Evolutionary conservation across 2,888 invertebrate species (phyloP).

Genomic region (Taenaris catops): DNA sequence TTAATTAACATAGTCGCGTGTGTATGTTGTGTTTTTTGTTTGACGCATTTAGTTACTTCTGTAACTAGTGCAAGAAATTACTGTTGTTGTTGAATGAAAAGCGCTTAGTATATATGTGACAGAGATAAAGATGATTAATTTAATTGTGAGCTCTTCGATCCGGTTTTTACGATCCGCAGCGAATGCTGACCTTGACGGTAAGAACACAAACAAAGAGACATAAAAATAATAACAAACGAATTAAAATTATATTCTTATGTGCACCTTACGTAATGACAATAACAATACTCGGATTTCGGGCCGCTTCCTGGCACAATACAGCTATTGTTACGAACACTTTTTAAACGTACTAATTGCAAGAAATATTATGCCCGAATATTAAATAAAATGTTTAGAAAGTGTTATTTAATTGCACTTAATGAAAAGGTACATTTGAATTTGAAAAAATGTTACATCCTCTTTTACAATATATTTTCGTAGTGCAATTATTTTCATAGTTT

Average conservation of each 20-base stretch:
- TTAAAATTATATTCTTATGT: slow-evolving; percentile 4
- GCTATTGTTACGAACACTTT: too few species aligned
- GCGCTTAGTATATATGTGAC: slow-evolving; percentile 35
- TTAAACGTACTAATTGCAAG: too few species aligned
- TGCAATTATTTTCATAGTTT: too few species aligned
- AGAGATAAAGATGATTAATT: slow-evolving; percentile 53
- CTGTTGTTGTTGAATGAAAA: slow-evolving; percentile 32
- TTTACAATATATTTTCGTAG: too few species aligned
- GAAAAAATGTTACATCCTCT: too few species aligned
- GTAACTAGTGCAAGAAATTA: slow-evolving; percentile 49
- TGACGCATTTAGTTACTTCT: slow-evolving; percentile 40
- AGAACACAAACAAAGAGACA: slow-evolving; percentile 34
- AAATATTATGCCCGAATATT: too few species aligned
- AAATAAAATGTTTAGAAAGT: too few species aligned
- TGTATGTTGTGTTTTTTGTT: slow-evolving; percentile 40
- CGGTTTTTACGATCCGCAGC: slow-evolving; percentile 59
- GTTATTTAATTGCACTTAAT: too few species aligned
- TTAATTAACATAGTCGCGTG: slow-evolving; percentile 43
- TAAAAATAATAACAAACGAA: slow-evolving; percentile 10
- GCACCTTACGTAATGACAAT: slow-evolving; percentile 4
- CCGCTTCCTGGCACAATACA: too few species aligned
- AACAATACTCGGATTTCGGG: slow-evolving; percentile 3
- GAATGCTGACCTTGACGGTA: slow-evolving; percentile 61
- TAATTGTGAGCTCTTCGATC: slow-evolving; percentile 54
- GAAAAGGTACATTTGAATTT: too few species aligned